These are phyloP conservation scores for Trichomalopsis sarcophagae DNA, from an alignment of 1,140 invertebrate genomes.

Conservation along the genomic window DNA sequence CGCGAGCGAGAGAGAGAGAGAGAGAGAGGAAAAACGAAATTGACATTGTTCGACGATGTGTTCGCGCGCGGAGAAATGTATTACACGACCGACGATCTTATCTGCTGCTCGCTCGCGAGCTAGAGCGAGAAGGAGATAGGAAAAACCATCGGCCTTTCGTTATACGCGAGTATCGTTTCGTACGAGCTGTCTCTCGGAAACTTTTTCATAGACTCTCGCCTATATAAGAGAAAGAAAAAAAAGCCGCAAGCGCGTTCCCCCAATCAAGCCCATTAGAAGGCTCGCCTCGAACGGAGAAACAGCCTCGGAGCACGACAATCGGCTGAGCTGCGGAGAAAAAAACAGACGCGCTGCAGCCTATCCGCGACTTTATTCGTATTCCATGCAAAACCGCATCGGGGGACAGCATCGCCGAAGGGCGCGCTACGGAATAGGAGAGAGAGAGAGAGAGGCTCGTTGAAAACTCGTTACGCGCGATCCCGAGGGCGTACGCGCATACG, in stretches of 20 bases:
- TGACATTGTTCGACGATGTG: constrained; percentile 33
- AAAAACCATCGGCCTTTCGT: not conserved
- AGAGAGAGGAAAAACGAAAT: not conserved
- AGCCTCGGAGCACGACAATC: not conserved
- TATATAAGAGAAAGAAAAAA: no score
- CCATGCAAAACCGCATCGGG: constrained; percentile 25
- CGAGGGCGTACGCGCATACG: constrained; percentile 42
- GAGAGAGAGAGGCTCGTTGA: constrained; percentile 42
- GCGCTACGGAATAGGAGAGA: not conserved
- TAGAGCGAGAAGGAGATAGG: not conserved
- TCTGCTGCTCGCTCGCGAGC: not conserved
- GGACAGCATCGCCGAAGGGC: not conserved
- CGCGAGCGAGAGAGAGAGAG: not conserved
- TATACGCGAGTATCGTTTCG: no score
- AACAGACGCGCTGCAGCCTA: not conserved
- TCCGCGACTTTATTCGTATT: constrained; percentile 30
- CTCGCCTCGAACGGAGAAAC: not conserved
- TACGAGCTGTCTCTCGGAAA: no score
- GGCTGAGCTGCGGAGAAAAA: not conserved
- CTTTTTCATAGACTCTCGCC: no score
- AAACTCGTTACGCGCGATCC: constrained; percentile 54
- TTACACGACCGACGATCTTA: constrained; percentile 27
- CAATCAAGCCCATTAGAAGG: no score
- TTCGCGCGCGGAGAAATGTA: constrained; percentile 16
- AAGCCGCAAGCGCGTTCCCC: no score